Evolutionary conservation across 2,797 vertebrate genomes (phyloP).

Genomic region (Dicrostonyx torquatus): DNA sequence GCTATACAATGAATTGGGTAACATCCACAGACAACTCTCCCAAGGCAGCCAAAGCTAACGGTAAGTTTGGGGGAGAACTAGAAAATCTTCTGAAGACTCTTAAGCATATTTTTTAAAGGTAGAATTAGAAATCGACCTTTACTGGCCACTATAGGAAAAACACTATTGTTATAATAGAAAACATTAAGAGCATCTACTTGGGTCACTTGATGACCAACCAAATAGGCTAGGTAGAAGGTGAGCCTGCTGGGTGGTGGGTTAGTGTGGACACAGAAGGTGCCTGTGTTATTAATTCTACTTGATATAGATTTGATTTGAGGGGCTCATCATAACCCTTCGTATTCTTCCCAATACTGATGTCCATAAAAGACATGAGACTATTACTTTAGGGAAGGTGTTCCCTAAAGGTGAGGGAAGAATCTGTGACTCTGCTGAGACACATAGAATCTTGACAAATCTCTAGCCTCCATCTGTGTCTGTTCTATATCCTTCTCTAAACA

Average conservation of each 20-base stretch:
- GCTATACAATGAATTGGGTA: neutral
- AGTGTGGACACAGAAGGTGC: neutral
- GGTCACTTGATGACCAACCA: neutral
- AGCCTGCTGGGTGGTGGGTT: neutral
- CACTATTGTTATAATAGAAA: neutral
- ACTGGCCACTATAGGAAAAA: neutral
- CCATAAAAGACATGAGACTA: neutral
- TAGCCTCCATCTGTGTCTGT: neutral
- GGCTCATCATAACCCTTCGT: neutral
- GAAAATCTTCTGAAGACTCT: neutral
- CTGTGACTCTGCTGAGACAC: neutral
- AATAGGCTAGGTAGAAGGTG: neutral
- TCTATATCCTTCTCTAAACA: neutral
- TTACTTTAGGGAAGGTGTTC: neutral
- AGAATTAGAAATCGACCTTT: neutral
- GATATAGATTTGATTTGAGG: neutral
- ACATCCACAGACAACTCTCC: neutral
- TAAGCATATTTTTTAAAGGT: neutral
- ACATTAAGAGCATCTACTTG: neutral
- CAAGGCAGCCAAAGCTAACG: neutral
- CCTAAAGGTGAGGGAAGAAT: neutral
- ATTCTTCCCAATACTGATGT: neutral
- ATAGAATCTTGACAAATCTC: neutral
- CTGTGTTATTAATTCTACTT: constrained; percentile 1
- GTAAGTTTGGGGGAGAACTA: neutral